A percentile compares a stretch with the other conserved stretches of the same genome.
These are phyloP conservation scores for Agrotis ipsilon DNA, from an alignment of 2,888 invertebrate species.

Conservation along the genomic window DNA sequence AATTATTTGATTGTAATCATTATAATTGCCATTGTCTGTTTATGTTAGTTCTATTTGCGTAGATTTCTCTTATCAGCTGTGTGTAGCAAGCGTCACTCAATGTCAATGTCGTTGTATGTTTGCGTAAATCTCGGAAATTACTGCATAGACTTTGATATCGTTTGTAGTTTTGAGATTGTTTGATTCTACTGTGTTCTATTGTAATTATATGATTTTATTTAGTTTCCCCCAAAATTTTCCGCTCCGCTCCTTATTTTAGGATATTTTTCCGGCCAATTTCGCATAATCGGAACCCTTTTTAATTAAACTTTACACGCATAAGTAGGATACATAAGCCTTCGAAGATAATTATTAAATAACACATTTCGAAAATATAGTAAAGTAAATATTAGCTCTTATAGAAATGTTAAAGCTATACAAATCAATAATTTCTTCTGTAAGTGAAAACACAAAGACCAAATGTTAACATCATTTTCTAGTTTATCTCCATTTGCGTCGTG, in stretches of 20 bases:
- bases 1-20: conserved; percentile 33
- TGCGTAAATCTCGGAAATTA: background rate
- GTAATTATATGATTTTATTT: too few relatives aligned
- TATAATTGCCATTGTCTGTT: conserved; percentile 10
- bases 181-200: background rate
- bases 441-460: conserved; percentile 8
- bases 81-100: conserved; percentile 5
- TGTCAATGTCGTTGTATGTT: conserved; percentile 24
- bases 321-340: too few relatives aligned
- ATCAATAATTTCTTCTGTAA: background rate
- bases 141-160: background rate
- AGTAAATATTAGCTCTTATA: too few relatives aligned
- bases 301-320: too few relatives aligned
- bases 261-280: too few relatives aligned
- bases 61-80: conserved; percentile 22
- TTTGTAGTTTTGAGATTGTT: background rate
- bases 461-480: conserved; percentile 20
- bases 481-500: conserved; percentile 28
- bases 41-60: conserved; percentile 25
- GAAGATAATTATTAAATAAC: too few relatives aligned
- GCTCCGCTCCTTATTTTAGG: too few relatives aligned
- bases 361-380: too few relatives aligned
- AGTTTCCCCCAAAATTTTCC: too few relatives aligned
- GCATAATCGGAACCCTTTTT: too few relatives aligned
- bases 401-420: background rate